Conservation (phyloP, 2,888 invertebrate genomes). For the Dryococelus australis region DNA sequence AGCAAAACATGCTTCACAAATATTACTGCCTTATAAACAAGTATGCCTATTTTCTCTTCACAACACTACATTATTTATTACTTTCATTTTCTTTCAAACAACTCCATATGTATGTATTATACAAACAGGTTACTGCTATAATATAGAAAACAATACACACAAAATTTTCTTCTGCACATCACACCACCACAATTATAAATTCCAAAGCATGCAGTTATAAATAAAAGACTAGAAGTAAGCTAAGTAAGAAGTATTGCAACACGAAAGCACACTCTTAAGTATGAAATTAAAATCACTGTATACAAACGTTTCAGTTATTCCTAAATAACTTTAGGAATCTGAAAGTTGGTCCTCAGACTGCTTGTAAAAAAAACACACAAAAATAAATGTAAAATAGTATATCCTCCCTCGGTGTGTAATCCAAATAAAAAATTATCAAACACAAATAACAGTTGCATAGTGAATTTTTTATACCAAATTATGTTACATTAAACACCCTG, state of each 20-base stretch:
- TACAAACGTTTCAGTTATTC: background rate
- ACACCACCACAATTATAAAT: slow-evolving; percentile 41
- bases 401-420: background rate
- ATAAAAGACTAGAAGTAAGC: slow-evolving; percentile 2
- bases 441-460: background rate
- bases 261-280: background rate
- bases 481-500: too few relatives aligned
- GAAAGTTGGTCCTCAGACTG: slow-evolving; percentile 57
- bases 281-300: slow-evolving; percentile 25
- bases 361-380: slow-evolving; percentile 54
- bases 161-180: background rate
- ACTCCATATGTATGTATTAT: too few relatives aligned
- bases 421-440: too few relatives aligned
- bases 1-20: too few relatives aligned
- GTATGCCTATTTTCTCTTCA: too few relatives aligned
- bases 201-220: slow-evolving; percentile 26
- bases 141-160: background rate
- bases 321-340: slow-evolving; percentile 28
- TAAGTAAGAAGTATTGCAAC: slow-evolving; percentile 1
- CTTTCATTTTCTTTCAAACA: too few relatives aligned
- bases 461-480: background rate
- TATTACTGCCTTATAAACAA: too few relatives aligned
- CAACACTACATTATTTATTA: too few relatives aligned
- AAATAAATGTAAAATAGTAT: slow-evolving; percentile 38
- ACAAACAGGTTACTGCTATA: too few relatives aligned